These are phyloP conservation scores for Anneissia japonica DNA, from an alignment of 35 echinoderm and acorn worm genomes.

Conservation along the genomic window DNA sequence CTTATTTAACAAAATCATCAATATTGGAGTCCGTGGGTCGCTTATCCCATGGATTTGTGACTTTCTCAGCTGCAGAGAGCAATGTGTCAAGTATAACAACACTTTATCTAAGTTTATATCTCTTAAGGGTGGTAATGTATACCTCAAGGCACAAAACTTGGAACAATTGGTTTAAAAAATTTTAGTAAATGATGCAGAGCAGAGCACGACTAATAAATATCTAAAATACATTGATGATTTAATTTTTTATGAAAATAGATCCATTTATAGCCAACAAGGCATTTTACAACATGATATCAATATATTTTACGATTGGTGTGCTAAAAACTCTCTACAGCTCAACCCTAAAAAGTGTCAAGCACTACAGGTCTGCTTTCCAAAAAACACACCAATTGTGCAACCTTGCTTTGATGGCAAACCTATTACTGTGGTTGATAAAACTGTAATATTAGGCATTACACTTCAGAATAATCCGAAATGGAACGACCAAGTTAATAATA, in stretches of 20 bases:
- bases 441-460: not conserved
- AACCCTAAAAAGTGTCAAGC: not conserved
- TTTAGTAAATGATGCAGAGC: no score
- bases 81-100: no score
- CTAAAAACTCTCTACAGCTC: not conserved
- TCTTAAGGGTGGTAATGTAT: no score
- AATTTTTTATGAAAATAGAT: not conserved
- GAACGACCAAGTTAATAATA: no score
- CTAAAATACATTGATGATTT: not conserved
- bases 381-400: not conserved
- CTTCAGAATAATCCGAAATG: not conserved
- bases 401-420: not conserved
- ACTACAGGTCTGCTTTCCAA: not conserved
- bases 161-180: no score
- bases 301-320: not conserved
- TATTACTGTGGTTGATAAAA: not conserved
- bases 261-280: not conserved
- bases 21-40: no score
- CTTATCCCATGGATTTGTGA: no score
- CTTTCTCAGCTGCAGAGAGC: no score
- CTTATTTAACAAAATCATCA: no score
- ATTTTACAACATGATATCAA: not conserved
- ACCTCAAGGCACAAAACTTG: no score
- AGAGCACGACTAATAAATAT: not conserved
- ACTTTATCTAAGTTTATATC: no score